These are phyloP conservation scores for Battus philenor DNA, from an alignment of 1,140 invertebrate genomes.

Conservation along the genomic window DNA sequence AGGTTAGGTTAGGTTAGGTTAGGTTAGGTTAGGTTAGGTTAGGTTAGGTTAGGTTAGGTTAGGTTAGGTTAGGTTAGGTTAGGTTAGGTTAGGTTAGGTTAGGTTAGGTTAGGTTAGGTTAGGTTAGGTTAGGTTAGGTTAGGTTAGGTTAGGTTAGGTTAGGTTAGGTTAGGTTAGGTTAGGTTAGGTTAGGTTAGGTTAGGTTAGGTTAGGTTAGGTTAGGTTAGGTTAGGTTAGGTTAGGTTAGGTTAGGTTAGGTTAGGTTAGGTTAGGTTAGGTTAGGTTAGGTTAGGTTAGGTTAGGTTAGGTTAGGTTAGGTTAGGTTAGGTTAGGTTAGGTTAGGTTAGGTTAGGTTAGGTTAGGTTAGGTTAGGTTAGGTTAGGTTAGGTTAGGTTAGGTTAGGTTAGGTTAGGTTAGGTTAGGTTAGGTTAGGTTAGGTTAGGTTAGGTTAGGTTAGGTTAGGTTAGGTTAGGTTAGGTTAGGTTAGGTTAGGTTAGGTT, in stretches of 20 bases:
- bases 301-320: constrained; percentile 22
- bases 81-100: constrained; percentile 19
- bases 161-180: constrained; percentile 25
- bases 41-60: constrained; percentile 19
- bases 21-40: constrained; percentile 20
- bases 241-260: constrained; percentile 22
- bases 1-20: constrained; percentile 23
- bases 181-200: constrained; percentile 26
- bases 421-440: constrained; percentile 16
- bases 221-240: constrained; percentile 27
- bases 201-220: constrained; percentile 22
- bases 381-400: constrained; percentile 18
- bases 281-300: constrained; percentile 23
- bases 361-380: constrained; percentile 23
- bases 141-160: constrained; percentile 15
- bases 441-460: constrained; percentile 5
- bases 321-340: constrained; percentile 30
- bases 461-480: constrained; percentile 14
- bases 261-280: constrained; percentile 22
- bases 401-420: constrained; percentile 10
- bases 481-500: constrained; percentile 16
- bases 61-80: constrained; percentile 19
- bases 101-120: constrained; percentile 22
- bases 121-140: constrained; percentile 20
- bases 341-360: constrained; percentile 17